Percentiles rank a stretch among this genome's conserved stretches.
phyloP scores from a whole-genome alignment of 2,888 invertebrate species.

The Machimus rusticus region DNA sequence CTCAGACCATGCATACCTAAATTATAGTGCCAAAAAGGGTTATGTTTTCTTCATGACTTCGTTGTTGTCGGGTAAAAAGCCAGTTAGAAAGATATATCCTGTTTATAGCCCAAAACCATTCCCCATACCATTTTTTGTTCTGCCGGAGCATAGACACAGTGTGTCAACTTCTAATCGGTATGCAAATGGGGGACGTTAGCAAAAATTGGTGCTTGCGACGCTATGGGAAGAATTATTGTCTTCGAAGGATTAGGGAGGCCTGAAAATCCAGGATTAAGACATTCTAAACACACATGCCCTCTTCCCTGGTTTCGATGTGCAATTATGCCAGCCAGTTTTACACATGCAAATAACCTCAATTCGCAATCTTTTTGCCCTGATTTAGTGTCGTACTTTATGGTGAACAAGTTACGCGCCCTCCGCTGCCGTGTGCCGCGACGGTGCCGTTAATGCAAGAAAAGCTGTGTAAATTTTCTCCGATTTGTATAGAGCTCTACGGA shows the following conservation, averaged over 20 bases:
- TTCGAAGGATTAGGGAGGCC: not conserved
- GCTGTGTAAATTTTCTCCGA: conserved; percentile 7
- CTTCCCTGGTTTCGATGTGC: not conserved
- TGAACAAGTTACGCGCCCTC: not conserved
- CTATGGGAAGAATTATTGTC: not conserved
- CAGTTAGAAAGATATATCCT: not conserved
- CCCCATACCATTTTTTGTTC: not conserved
- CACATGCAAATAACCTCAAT: conserved; percentile 9
- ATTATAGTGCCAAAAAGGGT: no score
- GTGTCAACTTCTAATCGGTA: not conserved
- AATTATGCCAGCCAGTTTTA: not conserved
- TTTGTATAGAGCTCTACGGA: not conserved
- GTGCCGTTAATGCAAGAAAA: conserved; percentile 15
- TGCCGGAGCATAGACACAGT: not conserved
- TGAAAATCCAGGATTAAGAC: not conserved
- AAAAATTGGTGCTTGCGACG: not conserved
- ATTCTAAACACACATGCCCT: not conserved
- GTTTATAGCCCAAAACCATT: not conserved
- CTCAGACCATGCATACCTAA: no score
- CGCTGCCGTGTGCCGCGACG: not conserved
- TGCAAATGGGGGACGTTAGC: not conserved
- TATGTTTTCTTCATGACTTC: no score
- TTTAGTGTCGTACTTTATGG: not conserved
- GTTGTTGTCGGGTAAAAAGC: no score
- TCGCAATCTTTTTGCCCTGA: not conserved